phyloP scores from a whole-genome alignment of 2,888 invertebrate species.

The Sericinus montela region DNA sequence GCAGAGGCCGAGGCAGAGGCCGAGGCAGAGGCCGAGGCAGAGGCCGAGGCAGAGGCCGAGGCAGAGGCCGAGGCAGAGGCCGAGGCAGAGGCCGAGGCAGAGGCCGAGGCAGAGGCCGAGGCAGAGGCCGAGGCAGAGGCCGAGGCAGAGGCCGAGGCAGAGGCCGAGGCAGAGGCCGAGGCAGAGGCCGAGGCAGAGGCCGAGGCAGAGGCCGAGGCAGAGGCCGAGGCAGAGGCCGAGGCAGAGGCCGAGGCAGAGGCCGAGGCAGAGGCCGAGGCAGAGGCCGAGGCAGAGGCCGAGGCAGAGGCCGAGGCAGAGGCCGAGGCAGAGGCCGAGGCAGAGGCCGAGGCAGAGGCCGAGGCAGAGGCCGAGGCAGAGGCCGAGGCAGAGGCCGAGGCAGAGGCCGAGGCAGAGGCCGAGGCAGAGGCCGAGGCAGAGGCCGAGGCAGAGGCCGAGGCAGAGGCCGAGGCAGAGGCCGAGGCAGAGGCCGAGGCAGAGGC shows the following conservation, averaged over 20 bases:
- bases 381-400: constrained; percentile 75
- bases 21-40: constrained; percentile 27
- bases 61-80: constrained; percentile 26
- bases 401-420: constrained; percentile 83
- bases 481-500: constrained; percentile 72
- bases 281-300: constrained; percentile 84
- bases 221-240: constrained; percentile 37
- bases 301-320: constrained; percentile 93
- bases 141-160: constrained; percentile 79
- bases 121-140: constrained; percentile 84
- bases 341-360: constrained; percentile 82
- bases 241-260: constrained; percentile 25
- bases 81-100: constrained; percentile 29
- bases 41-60: constrained; percentile 30
- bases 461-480: constrained; percentile 87
- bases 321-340: constrained; percentile 88
- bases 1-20: constrained; percentile 30
- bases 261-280: constrained; percentile 87
- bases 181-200: constrained; percentile 90
- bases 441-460: constrained; percentile 92
- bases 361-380: constrained; percentile 32
- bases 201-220: constrained; percentile 89
- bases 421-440: constrained; percentile 90
- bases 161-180: constrained; percentile 93
- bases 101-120: constrained; percentile 26